These are phyloP conservation scores for Enoplosus armatus DNA, from an alignment of 2,797 vertebrate genomes.

Conservation along the genomic window DNA sequence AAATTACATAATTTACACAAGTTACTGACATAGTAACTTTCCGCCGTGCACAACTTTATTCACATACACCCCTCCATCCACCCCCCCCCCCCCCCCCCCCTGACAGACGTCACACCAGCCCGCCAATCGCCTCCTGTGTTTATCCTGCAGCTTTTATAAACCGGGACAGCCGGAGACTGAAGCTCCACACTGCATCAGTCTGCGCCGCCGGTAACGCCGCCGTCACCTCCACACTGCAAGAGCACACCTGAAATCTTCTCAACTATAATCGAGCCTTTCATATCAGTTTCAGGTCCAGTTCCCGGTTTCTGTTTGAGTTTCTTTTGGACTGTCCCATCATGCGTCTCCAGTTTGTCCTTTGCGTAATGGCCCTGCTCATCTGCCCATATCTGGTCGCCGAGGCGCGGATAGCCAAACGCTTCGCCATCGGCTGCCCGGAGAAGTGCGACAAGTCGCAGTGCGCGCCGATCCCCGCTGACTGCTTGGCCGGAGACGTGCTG, in stretches of 20 bases:
- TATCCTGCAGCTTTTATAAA: conserved; percentile 78
- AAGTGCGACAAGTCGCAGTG: conserved; percentile 89
- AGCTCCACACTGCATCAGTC: background rate
- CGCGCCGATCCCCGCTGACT: conserved; percentile 82
- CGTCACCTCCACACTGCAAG: background rate
- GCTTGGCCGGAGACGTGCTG: conserved; percentile 82
- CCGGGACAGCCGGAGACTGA: background rate
- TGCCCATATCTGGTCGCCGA: conserved; percentile 37
- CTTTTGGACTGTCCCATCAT: conserved; percentile 44
- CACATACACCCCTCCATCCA: conserved; percentile 5
- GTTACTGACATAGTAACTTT: too few species aligned
- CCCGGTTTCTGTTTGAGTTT: background rate
- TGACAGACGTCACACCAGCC: conserved; percentile 57
- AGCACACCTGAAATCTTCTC: background rate
- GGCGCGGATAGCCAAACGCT: conserved; percentile 67
- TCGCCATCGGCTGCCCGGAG: conserved; percentile 85
- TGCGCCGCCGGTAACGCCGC: background rate
- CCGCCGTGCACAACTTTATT: background rate
- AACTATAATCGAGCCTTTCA: fast-evolving
- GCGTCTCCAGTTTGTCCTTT: conserved; percentile 51
- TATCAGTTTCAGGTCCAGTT: background rate
- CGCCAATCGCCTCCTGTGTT: conserved; percentile 79
- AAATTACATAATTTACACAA: too few species aligned
- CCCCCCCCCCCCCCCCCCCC: background rate
- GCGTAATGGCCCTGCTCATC: conserved; percentile 58